phyloP scores from a whole-genome alignment of 1,140 invertebrate genomes.

The Papilio helenus region DNA sequence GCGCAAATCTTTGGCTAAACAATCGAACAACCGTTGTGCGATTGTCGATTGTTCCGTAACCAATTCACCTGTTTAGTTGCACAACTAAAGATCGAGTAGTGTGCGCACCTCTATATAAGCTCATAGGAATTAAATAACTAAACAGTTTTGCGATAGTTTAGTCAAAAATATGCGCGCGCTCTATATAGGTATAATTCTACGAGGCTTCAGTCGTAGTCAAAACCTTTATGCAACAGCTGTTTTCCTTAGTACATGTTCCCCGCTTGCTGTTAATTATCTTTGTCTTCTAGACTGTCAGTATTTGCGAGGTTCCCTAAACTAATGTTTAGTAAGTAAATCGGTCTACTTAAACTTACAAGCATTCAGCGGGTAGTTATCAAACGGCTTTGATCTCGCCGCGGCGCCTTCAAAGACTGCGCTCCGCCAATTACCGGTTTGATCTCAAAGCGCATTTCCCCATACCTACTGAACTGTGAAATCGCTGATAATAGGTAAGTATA shows the following conservation, averaged over 20 bases:
- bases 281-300: background rate
- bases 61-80: too few relatives aligned
- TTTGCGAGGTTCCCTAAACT: background rate
- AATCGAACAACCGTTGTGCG: too few relatives aligned
- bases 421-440: constrained; percentile 34
- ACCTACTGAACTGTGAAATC: constrained; percentile 16
- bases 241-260: background rate
- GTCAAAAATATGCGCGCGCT: too few relatives aligned
- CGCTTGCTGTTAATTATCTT: background rate
- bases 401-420: constrained; percentile 33
- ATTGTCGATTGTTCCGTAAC: too few relatives aligned
- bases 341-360: constrained; percentile 14
- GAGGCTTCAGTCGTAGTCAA: too few relatives aligned
- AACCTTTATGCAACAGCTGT: background rate
- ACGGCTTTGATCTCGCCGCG: constrained; percentile 32
- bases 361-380: constrained; percentile 29
- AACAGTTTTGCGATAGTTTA: too few relatives aligned
- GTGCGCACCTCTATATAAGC: too few relatives aligned
- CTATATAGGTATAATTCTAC: too few relatives aligned
- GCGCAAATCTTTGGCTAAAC: too few relatives aligned
- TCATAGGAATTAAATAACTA: too few relatives aligned
- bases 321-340: constrained; percentile 13
- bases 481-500: background rate
- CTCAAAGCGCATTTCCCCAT: constrained; percentile 26
- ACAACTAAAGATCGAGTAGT: too few relatives aligned